Evolutionary conservation across 2,113 vertebrate genomes (phyloP).

Genomic region (Pedionomus torquatus): DNA sequence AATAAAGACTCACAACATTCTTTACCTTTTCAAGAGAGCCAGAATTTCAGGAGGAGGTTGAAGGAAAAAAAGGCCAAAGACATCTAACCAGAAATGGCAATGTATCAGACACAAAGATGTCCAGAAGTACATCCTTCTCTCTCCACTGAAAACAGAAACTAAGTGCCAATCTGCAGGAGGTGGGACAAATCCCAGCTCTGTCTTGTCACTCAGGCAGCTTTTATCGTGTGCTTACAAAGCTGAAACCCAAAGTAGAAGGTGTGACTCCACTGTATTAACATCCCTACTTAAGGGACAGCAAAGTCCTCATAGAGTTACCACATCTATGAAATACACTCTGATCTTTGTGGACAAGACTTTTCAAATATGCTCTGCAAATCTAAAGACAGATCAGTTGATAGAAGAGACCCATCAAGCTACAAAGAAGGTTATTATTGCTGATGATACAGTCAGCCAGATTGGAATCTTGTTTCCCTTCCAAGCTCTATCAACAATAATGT

Average conservation of each 20-base stretch:
- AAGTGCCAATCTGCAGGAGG: background rate
- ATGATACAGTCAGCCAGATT: background rate
- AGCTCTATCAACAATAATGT: background rate
- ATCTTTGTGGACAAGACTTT: background rate
- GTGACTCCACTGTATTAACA: background rate
- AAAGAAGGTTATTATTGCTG: background rate
- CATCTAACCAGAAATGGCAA: background rate
- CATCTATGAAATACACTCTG: background rate
- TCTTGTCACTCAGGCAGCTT: background rate
- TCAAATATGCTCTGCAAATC: background rate
- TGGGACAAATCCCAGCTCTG: background rate
- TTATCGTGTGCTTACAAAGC: background rate
- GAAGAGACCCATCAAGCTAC: background rate
- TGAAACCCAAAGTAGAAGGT: background rate
- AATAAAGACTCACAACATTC: background rate
- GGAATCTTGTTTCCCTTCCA: conserved; percentile 35
- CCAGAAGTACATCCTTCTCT: background rate
- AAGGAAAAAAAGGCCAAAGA: background rate
- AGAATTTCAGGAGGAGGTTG: background rate
- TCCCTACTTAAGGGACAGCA: background rate
- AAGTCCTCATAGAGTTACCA: background rate
- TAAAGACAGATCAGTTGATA: background rate
- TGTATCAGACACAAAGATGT: background rate
- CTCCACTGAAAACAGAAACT: background rate
- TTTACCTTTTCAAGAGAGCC: background rate